These are phyloP conservation scores for Sminthurinus signatus DNA, from an alignment of 1,140 invertebrate genomes.

Conservation along the genomic window DNA sequence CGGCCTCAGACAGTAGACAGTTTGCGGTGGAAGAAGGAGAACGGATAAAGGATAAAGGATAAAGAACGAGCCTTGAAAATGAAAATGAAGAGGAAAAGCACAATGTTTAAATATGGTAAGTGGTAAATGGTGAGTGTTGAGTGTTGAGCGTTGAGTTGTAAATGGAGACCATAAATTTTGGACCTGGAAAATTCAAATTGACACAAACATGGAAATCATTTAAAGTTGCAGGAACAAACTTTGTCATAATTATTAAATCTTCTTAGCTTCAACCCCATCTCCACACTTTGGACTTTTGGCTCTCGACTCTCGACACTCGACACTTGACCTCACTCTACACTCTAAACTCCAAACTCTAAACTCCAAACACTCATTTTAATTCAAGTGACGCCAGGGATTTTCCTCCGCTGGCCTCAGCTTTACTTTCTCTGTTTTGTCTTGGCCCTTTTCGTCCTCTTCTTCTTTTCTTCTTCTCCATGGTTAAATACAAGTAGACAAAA, in stretches of 20 bases:
- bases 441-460: too few species aligned
- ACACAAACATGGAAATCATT: constrained; percentile 25
- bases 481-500: too few species aligned
- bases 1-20: too few species aligned
- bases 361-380: not conserved
- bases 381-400: not conserved
- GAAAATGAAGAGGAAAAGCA: too few species aligned
- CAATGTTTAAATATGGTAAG: too few species aligned
- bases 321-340: not conserved
- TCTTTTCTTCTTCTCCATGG: too few species aligned
- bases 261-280: not conserved
- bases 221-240: constrained; percentile 23
- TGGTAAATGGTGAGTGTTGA: too few species aligned
- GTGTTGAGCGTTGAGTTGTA: too few species aligned
- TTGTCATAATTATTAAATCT: constrained; percentile 12
- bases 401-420: not conserved
- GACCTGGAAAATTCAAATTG: constrained; percentile 17
- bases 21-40: too few species aligned
- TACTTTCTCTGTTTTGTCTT: not conserved
- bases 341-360: too few species aligned
- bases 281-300: not conserved
- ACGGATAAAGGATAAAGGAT: too few species aligned
- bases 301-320: not conserved
- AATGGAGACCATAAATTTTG: constrained; percentile 18
- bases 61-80: too few species aligned